Base-by-base conservation (phyloP, 2,113 vertebrate genomes). In the Pygathrix nemaeus region DNA sequence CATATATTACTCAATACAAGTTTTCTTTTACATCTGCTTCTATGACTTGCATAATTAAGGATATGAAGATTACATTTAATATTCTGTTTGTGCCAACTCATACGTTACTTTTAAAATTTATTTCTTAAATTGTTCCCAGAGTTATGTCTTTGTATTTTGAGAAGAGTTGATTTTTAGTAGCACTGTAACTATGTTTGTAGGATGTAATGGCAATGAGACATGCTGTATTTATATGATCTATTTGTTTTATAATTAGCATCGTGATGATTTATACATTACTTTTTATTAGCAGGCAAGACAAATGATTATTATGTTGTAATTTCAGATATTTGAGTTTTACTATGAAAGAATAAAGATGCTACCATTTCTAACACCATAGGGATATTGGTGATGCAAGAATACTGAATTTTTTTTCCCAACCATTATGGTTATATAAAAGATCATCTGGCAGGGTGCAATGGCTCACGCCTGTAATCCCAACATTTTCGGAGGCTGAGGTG, bases 11-110 rank as follows among this genome's bases (percentile, higher is more conserved):
- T 90, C 23, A 84, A 23, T 50, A 83, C 18, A 48, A 95, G 52
- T 68, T 94, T 92, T 90, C 23, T 70, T 79, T 94, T 96, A 50
- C 35, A 96, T 93, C 20, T 91, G 21, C 8, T 90, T 81, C 61
- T 88, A 76, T 85, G 57, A 72, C 43, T 94, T 95, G 50, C 23
- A 87, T 96, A 97, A 94, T 95, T 96, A 97, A 94, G 27, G n/a
- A 40, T 89, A 89, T 81, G 38, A 96, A 85, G 94, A 96, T 93
- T 97, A 82, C 9, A 78, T 57, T 85, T 93, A 92, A 83, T 76
- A 90, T 64, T 93, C 8, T 81, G 16, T 93, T 91, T 95, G 10
- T 90, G 35, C 48, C 72, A 82, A 72, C 86, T 93, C 52, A 85
- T 21, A 87, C 38, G 9, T 76, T 94, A 52, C 75, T 93, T 97